phyloP scores from a whole-genome alignment of 1,140 invertebrate genomes.

The Pogonognathellus flavescens region DNA sequence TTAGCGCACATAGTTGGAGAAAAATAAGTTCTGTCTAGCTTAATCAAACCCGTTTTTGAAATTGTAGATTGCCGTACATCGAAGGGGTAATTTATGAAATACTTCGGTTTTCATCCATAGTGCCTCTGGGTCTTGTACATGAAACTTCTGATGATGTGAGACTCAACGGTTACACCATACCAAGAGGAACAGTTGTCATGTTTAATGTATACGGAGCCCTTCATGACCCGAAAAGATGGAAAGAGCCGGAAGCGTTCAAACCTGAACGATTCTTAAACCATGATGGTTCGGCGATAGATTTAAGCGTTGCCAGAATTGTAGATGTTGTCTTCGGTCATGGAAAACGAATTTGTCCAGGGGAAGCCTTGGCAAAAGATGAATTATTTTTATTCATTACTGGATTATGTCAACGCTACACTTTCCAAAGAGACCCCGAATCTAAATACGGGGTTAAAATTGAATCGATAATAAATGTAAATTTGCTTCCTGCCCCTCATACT shows the following conservation, averaged over 20 bases:
- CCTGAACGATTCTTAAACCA: constrained; percentile 71
- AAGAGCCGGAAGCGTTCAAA: constrained; percentile 66
- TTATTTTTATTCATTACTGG: constrained; percentile 66
- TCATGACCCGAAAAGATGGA: too few species aligned
- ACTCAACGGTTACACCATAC: too few species aligned
- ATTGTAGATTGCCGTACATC: too few species aligned
- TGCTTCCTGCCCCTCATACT: background rate
- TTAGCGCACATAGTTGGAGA: too few species aligned
- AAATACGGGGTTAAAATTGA: background rate
- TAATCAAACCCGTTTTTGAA: too few species aligned
- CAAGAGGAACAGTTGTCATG: too few species aligned
- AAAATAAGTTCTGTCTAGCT: too few species aligned
- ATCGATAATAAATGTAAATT: background rate
- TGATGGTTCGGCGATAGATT: constrained; percentile 77
- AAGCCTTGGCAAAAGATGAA: constrained; percentile 66
- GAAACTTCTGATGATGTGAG: too few species aligned
- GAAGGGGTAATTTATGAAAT: too few species aligned
- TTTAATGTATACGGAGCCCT: too few species aligned
- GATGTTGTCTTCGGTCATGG: constrained; percentile 92
- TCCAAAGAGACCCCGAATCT: background rate
- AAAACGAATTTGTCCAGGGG: constrained; percentile 68
- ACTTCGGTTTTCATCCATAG: too few species aligned
- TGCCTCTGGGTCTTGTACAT: too few species aligned
- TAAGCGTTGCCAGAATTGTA: constrained; percentile 77
- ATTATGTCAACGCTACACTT: constrained; percentile 63